These are phyloP conservation scores for Mechanitis mazaeus DNA, from an alignment of 2,888 invertebrate genomes.

Conservation along the genomic window DNA sequence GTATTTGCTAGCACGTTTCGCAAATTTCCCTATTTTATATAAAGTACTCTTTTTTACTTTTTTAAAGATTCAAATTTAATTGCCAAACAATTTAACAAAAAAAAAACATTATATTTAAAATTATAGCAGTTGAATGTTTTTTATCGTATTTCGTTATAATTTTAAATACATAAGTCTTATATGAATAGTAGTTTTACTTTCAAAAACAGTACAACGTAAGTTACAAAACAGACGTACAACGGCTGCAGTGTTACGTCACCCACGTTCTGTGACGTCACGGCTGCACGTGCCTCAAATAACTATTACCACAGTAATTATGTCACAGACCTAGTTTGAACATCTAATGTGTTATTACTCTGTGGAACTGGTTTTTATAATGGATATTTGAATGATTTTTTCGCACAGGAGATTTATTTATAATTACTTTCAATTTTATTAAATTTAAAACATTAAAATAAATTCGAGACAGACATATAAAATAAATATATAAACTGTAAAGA, in stretches of 20 bases:
- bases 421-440: background rate
- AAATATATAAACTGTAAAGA: conserved; percentile 1
- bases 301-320: background rate
- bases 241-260: background rate
- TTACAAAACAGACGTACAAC: too few species aligned
- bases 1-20: too few species aligned
- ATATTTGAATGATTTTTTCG: background rate
- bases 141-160: background rate
- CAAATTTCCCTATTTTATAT: too few species aligned
- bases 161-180: background rate
- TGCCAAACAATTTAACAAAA: too few species aligned
- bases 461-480: too few species aligned
- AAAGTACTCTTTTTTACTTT: too few species aligned
- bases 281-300: background rate
- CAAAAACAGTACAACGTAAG: background rate
- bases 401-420: background rate
- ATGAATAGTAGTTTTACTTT: background rate
- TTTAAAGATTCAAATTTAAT: too few species aligned
- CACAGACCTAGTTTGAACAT: background rate
- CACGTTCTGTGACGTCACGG: conserved; percentile 2
- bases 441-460: background rate
- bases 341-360: background rate
- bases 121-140: too few species aligned
- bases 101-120: too few species aligned
- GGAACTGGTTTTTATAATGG: background rate